phyloP scores from a whole-genome alignment of 1,140 invertebrate species.

The Zaprionus vittiger region DNA sequence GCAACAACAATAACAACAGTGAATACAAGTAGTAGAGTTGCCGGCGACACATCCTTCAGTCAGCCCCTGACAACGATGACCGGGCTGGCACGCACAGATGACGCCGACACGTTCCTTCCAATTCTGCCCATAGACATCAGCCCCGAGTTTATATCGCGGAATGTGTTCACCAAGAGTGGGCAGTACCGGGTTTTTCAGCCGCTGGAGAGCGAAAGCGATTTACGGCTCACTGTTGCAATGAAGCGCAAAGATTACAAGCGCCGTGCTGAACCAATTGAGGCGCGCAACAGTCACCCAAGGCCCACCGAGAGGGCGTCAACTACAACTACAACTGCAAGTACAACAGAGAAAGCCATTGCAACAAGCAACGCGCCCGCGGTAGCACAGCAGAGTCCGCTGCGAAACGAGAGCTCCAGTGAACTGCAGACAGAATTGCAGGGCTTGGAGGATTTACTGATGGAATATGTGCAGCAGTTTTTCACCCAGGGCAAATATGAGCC shows the following conservation, averaged over 20 bases:
- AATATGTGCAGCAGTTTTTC: constrained; percentile 78
- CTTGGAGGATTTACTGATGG: constrained; percentile 68
- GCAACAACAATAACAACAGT: background rate
- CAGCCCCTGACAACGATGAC: constrained; percentile 70
- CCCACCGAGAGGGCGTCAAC: background rate
- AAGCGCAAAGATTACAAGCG: constrained; percentile 62
- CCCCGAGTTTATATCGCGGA: constrained; percentile 78
- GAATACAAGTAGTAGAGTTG: background rate
- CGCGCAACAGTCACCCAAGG: background rate
- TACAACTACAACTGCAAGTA: background rate
- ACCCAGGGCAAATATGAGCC: constrained; percentile 75
- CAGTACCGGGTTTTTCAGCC: constrained; percentile 80
- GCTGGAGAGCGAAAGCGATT: constrained; percentile 68
- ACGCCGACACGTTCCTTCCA: constrained; percentile 67
- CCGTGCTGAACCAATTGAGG: constrained; percentile 12
- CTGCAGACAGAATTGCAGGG: constrained; percentile 57
- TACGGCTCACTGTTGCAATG: constrained; percentile 63
- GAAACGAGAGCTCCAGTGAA: constrained; percentile 16
- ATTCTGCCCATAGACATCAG: constrained; percentile 75
- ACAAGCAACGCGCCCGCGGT: background rate
- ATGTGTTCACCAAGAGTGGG: constrained; percentile 77
- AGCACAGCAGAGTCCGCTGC: background rate
- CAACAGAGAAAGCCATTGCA: constrained; percentile 1
- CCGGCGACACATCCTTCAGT: constrained; percentile 42
- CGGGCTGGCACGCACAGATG: constrained; percentile 61